These are phyloP conservation scores for Byasa hedistus DNA, from an alignment of 2,888 invertebrate genomes.

Conservation along the genomic window DNA sequence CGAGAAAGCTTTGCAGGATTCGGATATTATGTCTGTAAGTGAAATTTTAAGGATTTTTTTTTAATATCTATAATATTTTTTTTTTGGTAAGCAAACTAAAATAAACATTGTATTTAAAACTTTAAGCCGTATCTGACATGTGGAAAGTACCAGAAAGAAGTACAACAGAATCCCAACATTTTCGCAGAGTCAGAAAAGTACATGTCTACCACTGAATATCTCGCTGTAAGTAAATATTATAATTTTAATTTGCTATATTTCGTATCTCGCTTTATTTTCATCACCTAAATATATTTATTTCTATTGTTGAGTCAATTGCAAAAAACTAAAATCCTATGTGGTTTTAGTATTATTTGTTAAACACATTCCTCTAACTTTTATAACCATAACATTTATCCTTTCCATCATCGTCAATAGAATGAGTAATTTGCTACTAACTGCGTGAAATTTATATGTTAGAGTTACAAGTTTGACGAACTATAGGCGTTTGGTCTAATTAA, in stretches of 20 bases:
- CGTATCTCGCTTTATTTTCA: too few species aligned
- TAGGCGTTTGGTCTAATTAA: not conserved
- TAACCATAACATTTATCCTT: too few species aligned
- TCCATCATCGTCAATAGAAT: too few species aligned
- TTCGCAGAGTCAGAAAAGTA: conserved; percentile 50
- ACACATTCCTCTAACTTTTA: too few species aligned
- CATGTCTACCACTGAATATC: conserved; percentile 51
- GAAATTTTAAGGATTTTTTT: not conserved
- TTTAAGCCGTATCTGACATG: conserved; percentile 51
- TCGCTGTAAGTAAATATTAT: conserved; percentile 47
- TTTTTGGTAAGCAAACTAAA: not conserved
- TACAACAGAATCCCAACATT: conserved; percentile 46
- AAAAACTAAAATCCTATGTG: too few species aligned
- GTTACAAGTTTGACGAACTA: not conserved
- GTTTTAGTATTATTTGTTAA: too few species aligned
- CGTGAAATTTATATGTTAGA: too few species aligned
- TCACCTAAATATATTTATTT: too few species aligned
- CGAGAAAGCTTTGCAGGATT: conserved; percentile 34
- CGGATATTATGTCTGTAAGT: conserved; percentile 42
- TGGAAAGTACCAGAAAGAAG: conserved; percentile 57
- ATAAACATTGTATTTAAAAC: not conserved
- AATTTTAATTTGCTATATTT: not conserved
- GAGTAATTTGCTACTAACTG: too few species aligned
- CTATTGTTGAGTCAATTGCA: too few species aligned
- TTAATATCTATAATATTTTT: not conserved